phyloP scores from a whole-genome alignment of 2,113 vertebrate species.

The Callipepla squamata region DNA sequence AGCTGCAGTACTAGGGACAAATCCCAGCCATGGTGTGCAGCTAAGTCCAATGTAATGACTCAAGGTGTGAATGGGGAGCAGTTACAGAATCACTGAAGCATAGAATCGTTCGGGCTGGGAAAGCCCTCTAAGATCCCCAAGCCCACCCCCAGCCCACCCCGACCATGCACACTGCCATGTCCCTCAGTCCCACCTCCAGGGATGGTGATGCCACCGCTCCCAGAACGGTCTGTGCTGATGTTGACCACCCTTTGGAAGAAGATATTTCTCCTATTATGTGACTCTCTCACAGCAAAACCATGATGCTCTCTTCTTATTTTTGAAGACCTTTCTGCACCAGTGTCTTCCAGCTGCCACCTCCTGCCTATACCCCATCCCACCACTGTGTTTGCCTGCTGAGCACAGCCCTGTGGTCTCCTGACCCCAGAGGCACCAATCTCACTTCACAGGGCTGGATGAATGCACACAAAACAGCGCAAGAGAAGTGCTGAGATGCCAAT shows the following conservation, averaged over 20 bases:
- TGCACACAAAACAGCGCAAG: slow-evolving; percentile 7
- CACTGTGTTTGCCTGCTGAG: neutral
- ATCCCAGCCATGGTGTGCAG: neutral
- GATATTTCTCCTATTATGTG: neutral
- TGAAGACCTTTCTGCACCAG: neutral
- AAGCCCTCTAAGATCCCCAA: neutral
- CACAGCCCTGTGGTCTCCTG: rapidly evolving
- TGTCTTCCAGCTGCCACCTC: neutral
- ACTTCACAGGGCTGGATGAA: neutral
- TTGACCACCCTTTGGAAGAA: too few relatives aligned
- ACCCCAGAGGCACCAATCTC: neutral
- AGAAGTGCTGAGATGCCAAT: neutral
- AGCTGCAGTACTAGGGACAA: neutral
- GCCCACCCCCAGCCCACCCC: neutral
- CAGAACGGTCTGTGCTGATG: too few relatives aligned
- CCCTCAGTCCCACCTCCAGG: too few relatives aligned
- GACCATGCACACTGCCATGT: too few relatives aligned
- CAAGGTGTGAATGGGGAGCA: neutral
- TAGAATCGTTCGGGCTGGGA: neutral
- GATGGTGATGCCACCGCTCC: too few relatives aligned
- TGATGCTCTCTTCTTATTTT: neutral
- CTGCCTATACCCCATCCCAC: neutral
- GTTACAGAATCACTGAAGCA: neutral
- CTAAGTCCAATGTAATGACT: rapidly evolving
- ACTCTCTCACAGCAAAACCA: neutral